Evolutionary conservation across 1,140 invertebrate genomes (phyloP), one percentile per base, ranked within the genome.

Genomic region (Macrobrachium nipponense): DNA sequence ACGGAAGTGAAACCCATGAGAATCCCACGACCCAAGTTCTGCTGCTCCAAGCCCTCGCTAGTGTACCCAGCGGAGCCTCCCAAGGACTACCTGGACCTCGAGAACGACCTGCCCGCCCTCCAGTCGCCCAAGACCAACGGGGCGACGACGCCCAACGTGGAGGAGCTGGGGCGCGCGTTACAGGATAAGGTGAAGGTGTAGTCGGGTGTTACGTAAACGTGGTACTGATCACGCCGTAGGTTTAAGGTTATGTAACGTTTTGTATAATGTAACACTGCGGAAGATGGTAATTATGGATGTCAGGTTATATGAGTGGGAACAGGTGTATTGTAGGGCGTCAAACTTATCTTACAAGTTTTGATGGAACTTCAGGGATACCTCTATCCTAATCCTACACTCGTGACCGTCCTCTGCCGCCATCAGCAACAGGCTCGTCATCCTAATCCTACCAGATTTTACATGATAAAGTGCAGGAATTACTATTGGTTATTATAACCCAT

Each of bases 1-100:
- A 94, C 93, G 75, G 95, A 96, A 90, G 95, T 96, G 51, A 96
- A 96, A 91, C 93, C 95, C 89, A 94, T 96, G 82, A 92, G 94
- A 87, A 96, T 96, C 88, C 95, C 95, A 76, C 93, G 95, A 85
- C 95, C 95, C 58, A 96, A 96, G 93, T 96, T 96, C 90, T 95
- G 94, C 20, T 89, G 89, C 64, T 76, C 87, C n/a, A 88, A 86
- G 94, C 93, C 88, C 93, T 94, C 89, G 89, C 89, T 78, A 88
- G 89, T 79, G 89, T 93, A 93, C 90, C 93, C 93, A 0, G 92
- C 91, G 0, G 94, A 95, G 90, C 94, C 94, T 70, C 93, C 94
- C 59, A 94, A 94, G 90, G 94, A 94, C 90, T 94, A 94, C 90
- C 90, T 92, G 83, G 92, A 93, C 60, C 92, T 93, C 27, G 90